Conservation (phyloP, 2,113 vertebrate genomes). For the Camelus bactrianus region DNA sequence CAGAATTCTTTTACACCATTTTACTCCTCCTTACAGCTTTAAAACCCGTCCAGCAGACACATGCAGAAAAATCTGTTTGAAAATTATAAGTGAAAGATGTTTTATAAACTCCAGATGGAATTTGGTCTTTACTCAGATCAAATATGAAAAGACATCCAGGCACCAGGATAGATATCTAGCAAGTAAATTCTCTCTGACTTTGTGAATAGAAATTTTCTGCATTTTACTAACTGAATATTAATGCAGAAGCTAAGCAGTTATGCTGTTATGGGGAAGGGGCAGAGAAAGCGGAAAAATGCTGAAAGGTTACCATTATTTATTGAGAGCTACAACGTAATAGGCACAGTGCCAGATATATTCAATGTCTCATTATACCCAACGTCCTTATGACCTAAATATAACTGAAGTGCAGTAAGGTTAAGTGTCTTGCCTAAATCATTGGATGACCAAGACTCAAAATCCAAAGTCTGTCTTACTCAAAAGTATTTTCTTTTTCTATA, state of each 20-base stretch:
- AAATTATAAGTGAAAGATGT: conserved; percentile 77
- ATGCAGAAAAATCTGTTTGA: conserved; percentile 71
- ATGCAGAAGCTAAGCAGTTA: neutral
- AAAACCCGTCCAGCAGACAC: conserved; percentile 68
- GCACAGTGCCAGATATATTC: neutral
- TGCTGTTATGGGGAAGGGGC: neutral
- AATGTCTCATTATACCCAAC: neutral
- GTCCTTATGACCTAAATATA: neutral
- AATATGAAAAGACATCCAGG: conserved; percentile 67
- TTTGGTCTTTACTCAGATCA: conserved; percentile 71
- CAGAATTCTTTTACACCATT: conserved; percentile 58
- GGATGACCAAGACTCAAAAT: neutral
- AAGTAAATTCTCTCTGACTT: conserved; percentile 52
- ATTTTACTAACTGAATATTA: neutral
- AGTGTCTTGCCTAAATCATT: neutral
- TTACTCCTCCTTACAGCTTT: conserved; percentile 66
- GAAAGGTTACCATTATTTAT: neutral
- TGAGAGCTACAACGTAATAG: neutral
- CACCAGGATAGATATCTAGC: conserved; percentile 33
- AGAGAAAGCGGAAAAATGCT: neutral
- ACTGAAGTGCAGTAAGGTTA: neutral
- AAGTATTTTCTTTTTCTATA: neutral
- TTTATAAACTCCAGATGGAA: conserved; percentile 79
- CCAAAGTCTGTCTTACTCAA: neutral
- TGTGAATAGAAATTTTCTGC: neutral